Conservation (phyloP, 2,797 vertebrate genomes). For the Chaunax sp. region DNA sequence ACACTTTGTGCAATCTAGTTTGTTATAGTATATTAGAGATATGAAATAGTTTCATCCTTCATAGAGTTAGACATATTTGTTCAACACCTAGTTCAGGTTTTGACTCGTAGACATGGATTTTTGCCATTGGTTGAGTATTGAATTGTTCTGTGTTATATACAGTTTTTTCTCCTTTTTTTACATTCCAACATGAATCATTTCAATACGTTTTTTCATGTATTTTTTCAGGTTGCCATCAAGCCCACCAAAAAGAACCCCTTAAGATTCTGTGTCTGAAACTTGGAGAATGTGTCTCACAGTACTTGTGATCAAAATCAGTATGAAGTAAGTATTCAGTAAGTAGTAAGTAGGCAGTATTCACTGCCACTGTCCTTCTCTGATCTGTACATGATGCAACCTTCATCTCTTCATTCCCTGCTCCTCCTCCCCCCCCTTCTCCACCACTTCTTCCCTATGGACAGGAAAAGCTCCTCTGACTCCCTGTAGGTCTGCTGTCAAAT, state of each 20-base stretch:
- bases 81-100: background rate
- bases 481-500: conserved; percentile 78
- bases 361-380: no score
- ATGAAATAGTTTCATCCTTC: no score
- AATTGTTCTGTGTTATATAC: background rate
- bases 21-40: no score
- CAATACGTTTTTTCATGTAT: background rate
- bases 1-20: no score
- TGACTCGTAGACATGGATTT: background rate
- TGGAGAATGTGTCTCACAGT: no score
- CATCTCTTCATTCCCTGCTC: conserved; percentile 38
- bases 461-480: conserved; percentile 70
- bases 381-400: conserved; percentile 16
- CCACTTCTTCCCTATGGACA: conserved; percentile 45
- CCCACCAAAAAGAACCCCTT: background rate
- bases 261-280: background rate
- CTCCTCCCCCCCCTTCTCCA: background rate
- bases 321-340: no score
- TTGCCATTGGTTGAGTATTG: background rate
- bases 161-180: no score
- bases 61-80: background rate
- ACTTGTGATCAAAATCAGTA: no score
- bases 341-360: no score
- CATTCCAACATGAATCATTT: background rate
- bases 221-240: background rate